Evolutionary conservation across 2,797 vertebrate genomes (phyloP).

Genomic region (Alosa sapidissima): DNA sequence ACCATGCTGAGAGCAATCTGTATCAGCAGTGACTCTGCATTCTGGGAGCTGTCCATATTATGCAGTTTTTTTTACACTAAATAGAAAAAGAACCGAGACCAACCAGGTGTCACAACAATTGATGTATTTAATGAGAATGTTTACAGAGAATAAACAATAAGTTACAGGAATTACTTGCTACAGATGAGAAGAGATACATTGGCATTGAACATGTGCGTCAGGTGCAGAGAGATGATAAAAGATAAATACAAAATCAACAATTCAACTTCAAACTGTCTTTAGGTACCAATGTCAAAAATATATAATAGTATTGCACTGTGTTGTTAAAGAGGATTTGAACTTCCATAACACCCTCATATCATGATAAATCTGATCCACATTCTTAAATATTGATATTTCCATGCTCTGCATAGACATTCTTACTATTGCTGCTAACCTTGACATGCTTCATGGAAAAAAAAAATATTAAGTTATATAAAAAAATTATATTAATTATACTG

Average conservation of each 20-base stretch:
- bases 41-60: not conserved
- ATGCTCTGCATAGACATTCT: not conserved
- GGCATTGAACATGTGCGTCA: not conserved
- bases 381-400: not conserved
- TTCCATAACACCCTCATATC: not conserved
- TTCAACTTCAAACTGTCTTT: not conserved
- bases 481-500: no score
- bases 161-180: not conserved
- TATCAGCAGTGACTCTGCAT: not conserved
- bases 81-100: not conserved
- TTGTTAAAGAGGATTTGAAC: not conserved
- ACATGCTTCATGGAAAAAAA: not conserved
- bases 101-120: not conserved
- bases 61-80: not conserved
- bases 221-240: not conserved
- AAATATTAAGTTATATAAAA: not conserved
- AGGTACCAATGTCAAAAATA: not conserved
- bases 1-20: not conserved
- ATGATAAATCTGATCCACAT: not conserved
- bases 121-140: slow-evolving; percentile 14
- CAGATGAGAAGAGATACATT: not conserved
- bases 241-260: slow-evolving; percentile 16
- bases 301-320: slow-evolving; percentile 20
- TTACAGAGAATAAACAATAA: slow-evolving; percentile 5
- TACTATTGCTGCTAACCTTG: not conserved